phyloP scores from a whole-genome alignment of 1,140 invertebrate genomes.

The Drosophila albomicans region DNA sequence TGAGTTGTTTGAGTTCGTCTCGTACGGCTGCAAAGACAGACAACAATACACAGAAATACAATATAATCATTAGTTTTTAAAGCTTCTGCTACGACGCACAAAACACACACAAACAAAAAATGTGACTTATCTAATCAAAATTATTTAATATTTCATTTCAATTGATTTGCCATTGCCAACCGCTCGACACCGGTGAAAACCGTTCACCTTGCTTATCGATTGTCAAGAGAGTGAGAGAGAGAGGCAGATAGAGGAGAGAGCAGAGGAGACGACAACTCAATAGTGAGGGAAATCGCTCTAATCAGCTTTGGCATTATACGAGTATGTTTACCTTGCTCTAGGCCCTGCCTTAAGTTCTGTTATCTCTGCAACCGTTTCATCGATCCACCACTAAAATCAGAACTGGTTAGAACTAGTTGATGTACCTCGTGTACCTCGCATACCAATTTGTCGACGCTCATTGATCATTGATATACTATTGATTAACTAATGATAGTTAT shows the following conservation, averaged over 20 bases:
- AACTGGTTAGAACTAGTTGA: conserved; percentile 9
- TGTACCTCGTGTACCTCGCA: not conserved
- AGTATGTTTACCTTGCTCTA: conserved; percentile 13
- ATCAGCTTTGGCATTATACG: conserved; percentile 26
- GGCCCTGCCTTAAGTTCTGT: conserved; percentile 5
- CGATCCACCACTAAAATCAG: too few species aligned
- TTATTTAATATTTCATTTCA: conserved; percentile 68
- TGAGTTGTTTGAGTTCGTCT: conserved; percentile 80
- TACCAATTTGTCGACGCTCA: conserved; percentile 12
- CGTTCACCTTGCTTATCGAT: conserved; percentile 50
- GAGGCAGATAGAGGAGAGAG: not conserved
- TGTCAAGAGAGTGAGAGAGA: not conserved
- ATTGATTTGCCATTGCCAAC: conserved; percentile 74
- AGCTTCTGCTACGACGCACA: conserved; percentile 4
- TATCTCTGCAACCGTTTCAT: conserved; percentile 24
- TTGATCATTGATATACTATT: conserved; percentile 5
- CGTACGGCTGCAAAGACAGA: conserved; percentile 71
- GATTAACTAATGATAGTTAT: not conserved
- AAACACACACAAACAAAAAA: not conserved
- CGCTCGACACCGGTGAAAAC: conserved; percentile 43
- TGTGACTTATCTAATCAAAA: conserved; percentile 71
- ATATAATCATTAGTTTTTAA: conserved; percentile 24
- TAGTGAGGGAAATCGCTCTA: not conserved
- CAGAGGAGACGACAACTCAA: not conserved
- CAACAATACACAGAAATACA: conserved; percentile 16